A percentile compares a stretch with the other conserved stretches of the same genome.
phyloP scores from a whole-genome alignment of 2,797 vertebrate species.

The Artibeus lituratus region DNA sequence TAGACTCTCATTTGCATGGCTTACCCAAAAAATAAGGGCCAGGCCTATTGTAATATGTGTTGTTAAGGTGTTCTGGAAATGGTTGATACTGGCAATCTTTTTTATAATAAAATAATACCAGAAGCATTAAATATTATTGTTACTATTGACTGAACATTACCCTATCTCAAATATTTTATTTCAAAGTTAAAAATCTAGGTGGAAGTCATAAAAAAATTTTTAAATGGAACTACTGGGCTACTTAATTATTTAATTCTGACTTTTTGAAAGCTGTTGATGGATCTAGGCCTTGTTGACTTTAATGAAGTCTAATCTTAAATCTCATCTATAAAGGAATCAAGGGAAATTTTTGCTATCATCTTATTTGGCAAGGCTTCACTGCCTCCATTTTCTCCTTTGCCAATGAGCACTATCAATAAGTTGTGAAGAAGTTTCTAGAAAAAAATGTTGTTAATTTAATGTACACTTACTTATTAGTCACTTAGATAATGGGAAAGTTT shows the following conservation, averaged over 20 bases:
- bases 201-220: not conserved
- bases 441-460: constrained; percentile 60
- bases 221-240: not conserved
- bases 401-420: constrained; percentile 45
- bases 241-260: constrained; percentile 9
- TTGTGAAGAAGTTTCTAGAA: constrained; percentile 56
- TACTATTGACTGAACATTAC: not conserved
- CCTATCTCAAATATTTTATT: not conserved
- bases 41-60: not conserved
- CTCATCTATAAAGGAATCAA: constrained; percentile 7
- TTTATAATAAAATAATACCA: not conserved
- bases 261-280: not conserved
- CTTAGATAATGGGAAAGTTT: constrained; percentile 75
- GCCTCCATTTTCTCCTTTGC: constrained; percentile 43
- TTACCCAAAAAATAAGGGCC: not conserved
- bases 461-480: constrained; percentile 65
- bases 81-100: not conserved
- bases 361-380: constrained; percentile 56
- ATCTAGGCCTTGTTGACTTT: not conserved
- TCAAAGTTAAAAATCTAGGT: not conserved
- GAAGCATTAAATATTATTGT: not conserved
- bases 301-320: not conserved
- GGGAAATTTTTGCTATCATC: constrained; percentile 16
- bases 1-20: not conserved
- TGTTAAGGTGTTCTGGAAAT: not conserved